These are phyloP conservation scores for Heterodera filipjevi DNA, from an alignment of 2,888 invertebrate species.

Conservation along the genomic window DNA sequence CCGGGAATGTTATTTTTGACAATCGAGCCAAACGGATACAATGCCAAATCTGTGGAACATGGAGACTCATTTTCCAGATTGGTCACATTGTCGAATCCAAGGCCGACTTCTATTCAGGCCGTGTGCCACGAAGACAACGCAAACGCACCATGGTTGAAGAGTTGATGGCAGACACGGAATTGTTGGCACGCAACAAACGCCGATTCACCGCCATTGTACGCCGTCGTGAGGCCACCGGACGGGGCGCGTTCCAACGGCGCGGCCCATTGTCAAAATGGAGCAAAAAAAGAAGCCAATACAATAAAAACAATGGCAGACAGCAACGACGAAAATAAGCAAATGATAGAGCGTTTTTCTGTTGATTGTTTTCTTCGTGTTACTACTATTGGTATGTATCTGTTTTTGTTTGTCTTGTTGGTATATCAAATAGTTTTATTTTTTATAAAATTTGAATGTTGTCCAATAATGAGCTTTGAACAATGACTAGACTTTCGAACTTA, in stretches of 20 bases:
- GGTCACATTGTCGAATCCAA: constrained; percentile 77
- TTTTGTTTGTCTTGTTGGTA: too few relatives aligned
- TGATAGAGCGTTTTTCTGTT: too few relatives aligned
- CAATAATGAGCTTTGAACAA: too few relatives aligned
- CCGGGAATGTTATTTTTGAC: too few relatives aligned
- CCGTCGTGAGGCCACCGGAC: constrained; percentile 30
- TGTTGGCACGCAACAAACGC: constrained; percentile 65
- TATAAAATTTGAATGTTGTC: too few relatives aligned
- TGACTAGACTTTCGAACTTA: too few relatives aligned
- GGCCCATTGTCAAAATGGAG: constrained; percentile 32
- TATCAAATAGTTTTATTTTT: too few relatives aligned
- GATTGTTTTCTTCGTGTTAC: too few relatives aligned
- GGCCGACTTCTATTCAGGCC: constrained; percentile 81
- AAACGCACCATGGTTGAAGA: constrained; percentile 91
- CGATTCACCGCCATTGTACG: constrained; percentile 43
- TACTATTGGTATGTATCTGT: too few relatives aligned
- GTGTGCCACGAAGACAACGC: constrained; percentile 82
- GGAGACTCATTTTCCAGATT: constrained; percentile 66
- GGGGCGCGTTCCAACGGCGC: constrained; percentile 28
- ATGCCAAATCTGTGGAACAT: too few relatives aligned
- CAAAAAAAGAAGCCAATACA: too few relatives aligned
- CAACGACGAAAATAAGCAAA: neutral
- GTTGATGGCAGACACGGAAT: constrained; percentile 83
- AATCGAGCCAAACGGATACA: too few relatives aligned
- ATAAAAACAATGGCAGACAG: constrained; percentile 23